Base-by-base conservation (phyloP, 1,140 invertebrate genomes). In the Anastrepha ludens region DNA sequence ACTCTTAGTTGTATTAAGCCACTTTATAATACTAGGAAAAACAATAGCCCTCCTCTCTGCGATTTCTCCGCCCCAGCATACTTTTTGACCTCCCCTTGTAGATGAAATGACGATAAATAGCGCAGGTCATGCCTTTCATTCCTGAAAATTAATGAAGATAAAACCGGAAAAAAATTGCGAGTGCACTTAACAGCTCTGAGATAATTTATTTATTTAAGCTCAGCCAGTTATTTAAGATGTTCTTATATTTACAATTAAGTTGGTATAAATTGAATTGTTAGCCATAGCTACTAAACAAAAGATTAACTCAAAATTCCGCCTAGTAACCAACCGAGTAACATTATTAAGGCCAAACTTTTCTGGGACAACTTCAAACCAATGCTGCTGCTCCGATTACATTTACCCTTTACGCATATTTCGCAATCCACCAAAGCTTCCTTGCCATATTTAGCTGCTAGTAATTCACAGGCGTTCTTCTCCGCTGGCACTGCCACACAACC, bases 401-500 rank as follows among this genome's bases (percentile, higher is more conserved):
- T 81, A 13, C 20, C 50, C 47, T 81, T n/a, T 9, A 29, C 9
- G n/a, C 74, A 81, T 8, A 81, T 47, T 55, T 81, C 3, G 47
- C 47, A 81, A 2, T 20, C 74, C 17, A 55, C 17, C 8, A 81
- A 55, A 13, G 74, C 11, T 2, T 3, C 47, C n/a, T 8, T 9
- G 3, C 47, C 74, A 29, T 81, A 81, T 29, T 81, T 81, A 3
- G 7, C 15, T 9, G 20, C 44, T 13, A 81, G 17, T 50, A 81
- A 2, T 20, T 9, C 74, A 11, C 44, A 55, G 17, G 74, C 74
- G 17, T 6, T 55, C 47, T 41, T 15, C 9, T 81, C 15, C 4
- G n/a, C 17, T 9, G 47, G 74, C 50, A 81, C 47, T 55, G 74
- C 74, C 2, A 81, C 41, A 11, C 74, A 81, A 20, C 74, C 74